Conservation (phyloP, 2,113 vertebrate species). For the Mobula hypostoma region DNA sequence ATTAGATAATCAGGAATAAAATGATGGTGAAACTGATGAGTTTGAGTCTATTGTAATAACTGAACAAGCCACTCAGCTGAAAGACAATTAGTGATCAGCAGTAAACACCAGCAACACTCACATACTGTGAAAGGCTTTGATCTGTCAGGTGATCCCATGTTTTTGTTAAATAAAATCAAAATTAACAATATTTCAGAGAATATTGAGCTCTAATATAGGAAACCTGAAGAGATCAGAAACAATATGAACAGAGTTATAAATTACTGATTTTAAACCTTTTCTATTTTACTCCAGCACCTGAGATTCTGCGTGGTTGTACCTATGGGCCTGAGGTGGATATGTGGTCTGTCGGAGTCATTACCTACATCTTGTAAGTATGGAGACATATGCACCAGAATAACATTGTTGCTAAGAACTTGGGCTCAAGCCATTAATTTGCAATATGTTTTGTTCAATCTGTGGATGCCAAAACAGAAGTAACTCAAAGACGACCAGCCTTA, state of each 20-base stretch:
- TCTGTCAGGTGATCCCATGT: not conserved
- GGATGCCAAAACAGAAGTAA: slow-evolving; percentile 9
- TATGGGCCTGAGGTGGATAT: slow-evolving; percentile 82
- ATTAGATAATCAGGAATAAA: too few species aligned
- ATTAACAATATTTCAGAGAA: not conserved
- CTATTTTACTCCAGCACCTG: slow-evolving; percentile 63
- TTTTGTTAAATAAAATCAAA: not conserved
- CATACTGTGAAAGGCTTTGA: too few species aligned
- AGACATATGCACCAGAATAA: not conserved
- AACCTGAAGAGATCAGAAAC: not conserved
- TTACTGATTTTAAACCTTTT: not conserved
- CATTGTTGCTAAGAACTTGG: not conserved
- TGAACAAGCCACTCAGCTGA: too few species aligned
- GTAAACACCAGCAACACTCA: too few species aligned
- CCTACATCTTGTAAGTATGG: slow-evolving; percentile 80
- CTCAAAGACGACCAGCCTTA: not conserved
- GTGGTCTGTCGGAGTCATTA: slow-evolving; percentile 84
- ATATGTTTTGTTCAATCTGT: slow-evolving; percentile 12
- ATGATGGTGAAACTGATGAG: too few species aligned
- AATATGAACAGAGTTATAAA: not conserved
- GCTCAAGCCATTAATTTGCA: not conserved
- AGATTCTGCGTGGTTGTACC: slow-evolving; percentile 72
- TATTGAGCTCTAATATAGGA: too few species aligned
- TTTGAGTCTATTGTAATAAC: too few species aligned
- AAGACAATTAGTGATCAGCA: too few species aligned